Evolutionary conservation across 2,113 vertebrate species (phyloP).

Genomic region (Petrocephalus zakoni): DNA sequence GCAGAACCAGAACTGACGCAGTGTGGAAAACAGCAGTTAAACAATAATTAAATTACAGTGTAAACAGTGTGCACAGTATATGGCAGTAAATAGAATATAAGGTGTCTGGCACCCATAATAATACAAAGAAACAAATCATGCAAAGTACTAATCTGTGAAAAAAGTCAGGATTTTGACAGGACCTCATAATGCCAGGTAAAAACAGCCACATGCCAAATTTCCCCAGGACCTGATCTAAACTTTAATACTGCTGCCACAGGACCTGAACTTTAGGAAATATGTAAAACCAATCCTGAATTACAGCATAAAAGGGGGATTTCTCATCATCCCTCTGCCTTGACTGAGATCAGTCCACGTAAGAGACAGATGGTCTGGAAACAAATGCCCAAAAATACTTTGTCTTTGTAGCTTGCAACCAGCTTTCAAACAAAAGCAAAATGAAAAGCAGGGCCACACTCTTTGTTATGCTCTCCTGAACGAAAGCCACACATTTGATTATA

Average conservation of each 20-base stretch:
- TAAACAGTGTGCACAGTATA: background rate
- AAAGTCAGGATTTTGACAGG: background rate
- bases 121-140: background rate
- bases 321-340: background rate
- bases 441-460: background rate
- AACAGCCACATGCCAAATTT: background rate
- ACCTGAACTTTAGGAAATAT: background rate
- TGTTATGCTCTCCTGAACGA: background rate
- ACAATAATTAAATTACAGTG: background rate
- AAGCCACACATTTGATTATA: background rate
- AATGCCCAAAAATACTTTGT: background rate
- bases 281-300: background rate
- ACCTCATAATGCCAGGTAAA: background rate
- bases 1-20: background rate
- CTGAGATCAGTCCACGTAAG: background rate
- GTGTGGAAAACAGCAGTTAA: background rate
- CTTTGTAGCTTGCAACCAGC: background rate
- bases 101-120: background rate
- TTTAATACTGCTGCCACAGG: background rate
- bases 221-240: background rate
- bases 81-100: background rate
- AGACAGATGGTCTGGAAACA: background rate
- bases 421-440: conserved; percentile 4
- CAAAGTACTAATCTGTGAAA: background rate
- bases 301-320: background rate